phyloP scores from a whole-genome alignment of 1,140 invertebrate genomes.

The Drosophila oshimai region DNA sequence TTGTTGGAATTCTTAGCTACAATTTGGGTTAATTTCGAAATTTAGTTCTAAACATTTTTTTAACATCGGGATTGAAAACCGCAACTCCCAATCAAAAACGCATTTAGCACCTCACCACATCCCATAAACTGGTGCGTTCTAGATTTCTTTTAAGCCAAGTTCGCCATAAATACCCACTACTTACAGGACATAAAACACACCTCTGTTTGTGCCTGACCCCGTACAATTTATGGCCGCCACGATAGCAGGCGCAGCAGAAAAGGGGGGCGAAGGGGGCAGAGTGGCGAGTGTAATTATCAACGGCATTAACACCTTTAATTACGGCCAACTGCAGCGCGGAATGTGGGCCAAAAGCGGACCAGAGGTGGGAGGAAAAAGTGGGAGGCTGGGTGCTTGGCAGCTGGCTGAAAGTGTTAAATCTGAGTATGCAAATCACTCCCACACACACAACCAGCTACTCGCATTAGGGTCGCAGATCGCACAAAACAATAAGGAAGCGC shows the following conservation, averaged over 20 bases:
- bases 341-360: slow-evolving; percentile 59
- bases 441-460: neutral
- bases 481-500: slow-evolving; percentile 50
- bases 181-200: slow-evolving; percentile 66
- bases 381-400: neutral
- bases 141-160: slow-evolving; percentile 29
- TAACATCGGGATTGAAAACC: neutral
- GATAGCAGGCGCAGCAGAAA: slow-evolving; percentile 36
- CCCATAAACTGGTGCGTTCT: slow-evolving; percentile 1
- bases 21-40: too few relatives aligned
- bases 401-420: slow-evolving; percentile 20
- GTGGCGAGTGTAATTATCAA: slow-evolving; percentile 64
- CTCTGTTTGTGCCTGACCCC: slow-evolving; percentile 27
- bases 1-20: too few relatives aligned
- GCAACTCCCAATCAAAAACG: neutral
- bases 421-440: slow-evolving; percentile 38
- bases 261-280: neutral
- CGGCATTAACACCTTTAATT: slow-evolving; percentile 78
- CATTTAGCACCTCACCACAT: neutral
- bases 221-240: slow-evolving; percentile 63
- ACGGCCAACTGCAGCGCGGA: slow-evolving; percentile 42
- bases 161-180: slow-evolving; percentile 67
- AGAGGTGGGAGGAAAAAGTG: neutral
- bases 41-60: too few relatives aligned
- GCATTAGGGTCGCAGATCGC: slow-evolving; percentile 57